Conservation (phyloP, 1,140 invertebrate genomes). For the Zaprionus capensis region DNA sequence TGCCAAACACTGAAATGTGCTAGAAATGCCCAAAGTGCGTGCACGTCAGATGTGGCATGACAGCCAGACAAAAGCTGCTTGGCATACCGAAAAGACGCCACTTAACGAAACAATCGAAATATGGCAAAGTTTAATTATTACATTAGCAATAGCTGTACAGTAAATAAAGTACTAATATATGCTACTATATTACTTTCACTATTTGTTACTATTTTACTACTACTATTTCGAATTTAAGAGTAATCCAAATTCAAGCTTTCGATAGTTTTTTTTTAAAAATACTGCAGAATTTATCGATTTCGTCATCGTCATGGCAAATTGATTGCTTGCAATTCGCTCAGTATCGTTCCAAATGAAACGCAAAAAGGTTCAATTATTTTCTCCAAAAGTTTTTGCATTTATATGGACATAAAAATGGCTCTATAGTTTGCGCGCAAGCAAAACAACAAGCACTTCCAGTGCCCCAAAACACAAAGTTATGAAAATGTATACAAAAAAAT, state of each 20-base stretch:
- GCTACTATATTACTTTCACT: too few relatives aligned
- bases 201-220: too few relatives aligned
- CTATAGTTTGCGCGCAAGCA: slow-evolving; percentile 80
- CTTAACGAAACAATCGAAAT: slow-evolving; percentile 17
- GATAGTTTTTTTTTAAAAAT: not conserved
- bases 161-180: too few relatives aligned
- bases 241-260: not conserved
- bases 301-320: not conserved
- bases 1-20: slow-evolving; percentile 26
- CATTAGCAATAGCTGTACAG: too few relatives aligned
- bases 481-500: slow-evolving; percentile 73
- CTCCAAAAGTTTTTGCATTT: slow-evolving; percentile 73
- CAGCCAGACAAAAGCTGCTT: slow-evolving; percentile 8
- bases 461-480: slow-evolving; percentile 71
- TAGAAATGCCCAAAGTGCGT: slow-evolving; percentile 36
- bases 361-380: slow-evolving; percentile 75
- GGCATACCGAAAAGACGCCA: not conserved
- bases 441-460: slow-evolving; percentile 68
- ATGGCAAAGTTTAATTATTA: not conserved
- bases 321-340: slow-evolving; percentile 26
- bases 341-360: slow-evolving; percentile 80
- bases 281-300: not conserved
- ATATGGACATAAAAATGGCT: slow-evolving; percentile 82
- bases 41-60: slow-evolving; percentile 5
- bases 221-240: not conserved